Percentiles rank a stretch among this genome's conserved stretches.
Evolutionary conservation across 2,113 vertebrate genomes (phyloP).

Genomic region (Macroglossus sobrinus): DNA sequence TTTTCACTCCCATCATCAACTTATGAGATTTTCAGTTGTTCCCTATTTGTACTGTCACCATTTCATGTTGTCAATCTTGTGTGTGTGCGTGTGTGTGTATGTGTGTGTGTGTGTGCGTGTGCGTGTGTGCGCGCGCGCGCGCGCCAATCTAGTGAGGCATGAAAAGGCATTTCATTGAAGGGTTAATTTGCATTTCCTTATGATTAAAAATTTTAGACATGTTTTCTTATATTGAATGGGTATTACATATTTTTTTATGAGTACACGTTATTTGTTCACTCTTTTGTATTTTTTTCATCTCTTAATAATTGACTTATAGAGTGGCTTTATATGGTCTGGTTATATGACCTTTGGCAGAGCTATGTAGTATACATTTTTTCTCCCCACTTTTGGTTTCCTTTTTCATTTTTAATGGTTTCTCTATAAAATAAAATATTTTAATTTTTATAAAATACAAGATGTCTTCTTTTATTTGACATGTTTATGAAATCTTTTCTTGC

Average conservation of each 20-base stretch:
- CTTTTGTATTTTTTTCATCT: not conserved
- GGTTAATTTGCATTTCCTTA: not conserved
- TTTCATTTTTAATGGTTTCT: not conserved
- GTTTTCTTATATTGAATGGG: not conserved
- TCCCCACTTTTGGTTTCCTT: not conserved
- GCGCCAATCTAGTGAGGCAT: not conserved
- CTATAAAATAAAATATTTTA: not conserved
- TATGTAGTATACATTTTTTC: not conserved
- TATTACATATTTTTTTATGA: not conserved
- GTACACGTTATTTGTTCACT: not conserved
- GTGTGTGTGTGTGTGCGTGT: not conserved
- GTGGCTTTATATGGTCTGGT: not conserved
- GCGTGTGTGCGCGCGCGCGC: too few species aligned
- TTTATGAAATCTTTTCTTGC: not conserved
- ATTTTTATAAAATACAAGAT: not conserved
- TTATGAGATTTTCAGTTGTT: not conserved
- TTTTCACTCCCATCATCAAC: not conserved
- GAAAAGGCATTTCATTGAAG: not conserved
- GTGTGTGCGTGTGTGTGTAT: not conserved
- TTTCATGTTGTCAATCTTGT: not conserved
- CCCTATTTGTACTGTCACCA: not conserved
- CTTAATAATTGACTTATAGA: not conserved
- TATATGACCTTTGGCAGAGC: not conserved
- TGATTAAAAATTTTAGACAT: not conserved
- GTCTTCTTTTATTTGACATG: not conserved